phyloP scores from a whole-genome alignment of 2,888 invertebrate species.

The Acronicta leporina region DNA sequence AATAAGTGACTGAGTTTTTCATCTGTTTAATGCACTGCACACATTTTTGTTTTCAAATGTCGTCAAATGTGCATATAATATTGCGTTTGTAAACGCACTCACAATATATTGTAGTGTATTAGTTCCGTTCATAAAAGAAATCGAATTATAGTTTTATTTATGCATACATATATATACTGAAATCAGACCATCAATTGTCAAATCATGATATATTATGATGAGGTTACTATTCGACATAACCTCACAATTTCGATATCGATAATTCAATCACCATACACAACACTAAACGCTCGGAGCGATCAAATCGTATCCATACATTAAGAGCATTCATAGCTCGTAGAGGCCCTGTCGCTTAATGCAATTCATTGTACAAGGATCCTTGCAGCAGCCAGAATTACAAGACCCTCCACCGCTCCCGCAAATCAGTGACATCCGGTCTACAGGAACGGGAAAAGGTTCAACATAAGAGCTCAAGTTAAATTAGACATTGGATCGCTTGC shows the following conservation, averaged over 20 bases:
- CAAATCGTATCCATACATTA: constrained; percentile 85
- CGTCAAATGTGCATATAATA: no score
- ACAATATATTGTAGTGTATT: no score
- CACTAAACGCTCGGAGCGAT: constrained; percentile 77
- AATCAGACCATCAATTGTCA: no score
- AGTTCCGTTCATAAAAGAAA: no score
- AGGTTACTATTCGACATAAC: no score
- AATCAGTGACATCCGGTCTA: constrained; percentile 42
- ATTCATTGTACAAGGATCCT: constrained; percentile 85
- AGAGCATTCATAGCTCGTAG: constrained; percentile 81
- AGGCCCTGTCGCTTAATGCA: constrained; percentile 84
- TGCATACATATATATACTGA: no score
- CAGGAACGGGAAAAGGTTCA: constrained; percentile 50
- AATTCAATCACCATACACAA: constrained; percentile 42
- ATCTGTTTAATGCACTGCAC: constrained; percentile 13
- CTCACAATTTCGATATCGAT: constrained; percentile 31
- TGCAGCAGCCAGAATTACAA: constrained; percentile 62
- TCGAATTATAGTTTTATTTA: no score
- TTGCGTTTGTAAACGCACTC: no score
- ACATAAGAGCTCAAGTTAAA: constrained; percentile 58
- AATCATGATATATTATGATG: no score
- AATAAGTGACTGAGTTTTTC: background rate
- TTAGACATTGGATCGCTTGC: constrained; percentile 66
- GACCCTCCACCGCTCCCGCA: constrained; percentile 56
- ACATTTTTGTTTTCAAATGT: background rate